These are phyloP conservation scores for Crambe crambe DNA, from an alignment of 37 sponge, comb jelly and placozoan genomes.

Conservation along the genomic window DNA sequence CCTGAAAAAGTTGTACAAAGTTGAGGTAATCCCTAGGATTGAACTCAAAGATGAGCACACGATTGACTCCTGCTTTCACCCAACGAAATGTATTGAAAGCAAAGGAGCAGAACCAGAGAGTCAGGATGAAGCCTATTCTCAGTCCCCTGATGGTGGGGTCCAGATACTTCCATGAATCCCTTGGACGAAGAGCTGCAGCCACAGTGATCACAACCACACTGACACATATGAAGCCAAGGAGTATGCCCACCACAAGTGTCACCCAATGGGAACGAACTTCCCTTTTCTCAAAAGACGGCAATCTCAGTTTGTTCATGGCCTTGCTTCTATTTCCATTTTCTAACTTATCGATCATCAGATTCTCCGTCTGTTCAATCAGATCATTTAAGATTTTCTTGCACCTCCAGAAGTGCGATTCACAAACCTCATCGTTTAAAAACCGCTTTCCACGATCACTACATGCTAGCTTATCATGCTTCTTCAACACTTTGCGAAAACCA, in stretches of 20 bases:
- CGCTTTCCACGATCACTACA: conserved; percentile 35
- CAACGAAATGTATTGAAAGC: conserved; percentile 83
- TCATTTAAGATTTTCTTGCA: conserved; percentile 48
- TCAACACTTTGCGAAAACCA: conserved; percentile 88
- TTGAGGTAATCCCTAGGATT: conserved; percentile 83
- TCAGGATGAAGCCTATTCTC: conserved; percentile 44
- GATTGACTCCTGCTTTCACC: conserved; percentile 84
- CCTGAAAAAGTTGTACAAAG: conserved; percentile 77
- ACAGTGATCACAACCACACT: conserved; percentile 26
- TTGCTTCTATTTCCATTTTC: conserved; percentile 82
- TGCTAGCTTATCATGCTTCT: conserved; percentile 89
- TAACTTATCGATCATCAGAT: conserved; percentile 63
- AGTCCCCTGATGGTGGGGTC: conserved; percentile 23
- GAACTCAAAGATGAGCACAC: conserved; percentile 91
- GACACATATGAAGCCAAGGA: conserved; percentile 41
- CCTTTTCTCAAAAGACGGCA: conserved; percentile 78
- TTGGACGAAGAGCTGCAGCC: neutral
- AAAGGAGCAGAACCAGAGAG: conserved; percentile 68
- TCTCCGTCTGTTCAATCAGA: conserved; percentile 68
- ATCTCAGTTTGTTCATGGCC: conserved; percentile 89
- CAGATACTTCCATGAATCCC: neutral
- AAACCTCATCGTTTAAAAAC: conserved; percentile 30
- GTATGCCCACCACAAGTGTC: conserved; percentile 25
- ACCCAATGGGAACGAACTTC: conserved; percentile 51
- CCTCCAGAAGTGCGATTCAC: conserved; percentile 55